phyloP scores from a whole-genome alignment of 2,888 invertebrate genomes.

The Catocala sponsa region DNA sequence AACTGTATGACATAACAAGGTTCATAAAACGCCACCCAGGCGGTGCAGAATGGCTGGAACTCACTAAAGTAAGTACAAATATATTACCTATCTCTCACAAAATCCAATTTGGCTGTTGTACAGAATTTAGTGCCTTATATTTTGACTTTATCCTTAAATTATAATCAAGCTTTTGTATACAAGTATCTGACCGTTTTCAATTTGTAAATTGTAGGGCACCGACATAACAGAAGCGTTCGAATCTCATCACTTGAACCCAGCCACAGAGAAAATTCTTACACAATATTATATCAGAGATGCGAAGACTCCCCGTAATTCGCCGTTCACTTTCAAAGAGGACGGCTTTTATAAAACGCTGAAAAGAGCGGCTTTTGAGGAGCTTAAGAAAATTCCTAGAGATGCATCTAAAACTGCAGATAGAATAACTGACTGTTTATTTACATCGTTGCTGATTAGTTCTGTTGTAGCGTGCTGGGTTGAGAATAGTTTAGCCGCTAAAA shows the following conservation, averaged over 20 bases:
- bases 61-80: constrained; percentile 88
- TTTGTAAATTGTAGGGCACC: constrained; percentile 85
- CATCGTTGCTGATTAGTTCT: constrained; percentile 67
- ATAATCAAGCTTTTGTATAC: not conserved
- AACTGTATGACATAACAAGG: constrained; percentile 94
- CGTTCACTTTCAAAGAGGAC: constrained; percentile 91
- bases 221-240: constrained; percentile 95
- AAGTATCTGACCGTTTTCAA: constrained; percentile 9
- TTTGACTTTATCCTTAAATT: constrained; percentile 1
- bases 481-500: constrained; percentile 56
- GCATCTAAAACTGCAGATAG: constrained; percentile 63
- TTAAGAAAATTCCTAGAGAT: constrained; percentile 84
- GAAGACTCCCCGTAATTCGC: constrained; percentile 89
- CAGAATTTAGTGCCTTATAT: not conserved
- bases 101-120: not conserved
- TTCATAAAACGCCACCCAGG: constrained; percentile 96
- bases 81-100: not conserved
- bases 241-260: constrained; percentile 90
- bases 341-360: constrained; percentile 93
- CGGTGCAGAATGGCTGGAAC: constrained; percentile 92
- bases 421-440: constrained; percentile 72
- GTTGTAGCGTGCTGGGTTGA: constrained; percentile 59
- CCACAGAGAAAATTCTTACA: constrained; percentile 83
- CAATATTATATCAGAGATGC: constrained; percentile 89
- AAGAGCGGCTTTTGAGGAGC: constrained; percentile 83